phyloP scores from a whole-genome alignment of 2,888 invertebrate species.

The Brachyopa scutellaris region DNA sequence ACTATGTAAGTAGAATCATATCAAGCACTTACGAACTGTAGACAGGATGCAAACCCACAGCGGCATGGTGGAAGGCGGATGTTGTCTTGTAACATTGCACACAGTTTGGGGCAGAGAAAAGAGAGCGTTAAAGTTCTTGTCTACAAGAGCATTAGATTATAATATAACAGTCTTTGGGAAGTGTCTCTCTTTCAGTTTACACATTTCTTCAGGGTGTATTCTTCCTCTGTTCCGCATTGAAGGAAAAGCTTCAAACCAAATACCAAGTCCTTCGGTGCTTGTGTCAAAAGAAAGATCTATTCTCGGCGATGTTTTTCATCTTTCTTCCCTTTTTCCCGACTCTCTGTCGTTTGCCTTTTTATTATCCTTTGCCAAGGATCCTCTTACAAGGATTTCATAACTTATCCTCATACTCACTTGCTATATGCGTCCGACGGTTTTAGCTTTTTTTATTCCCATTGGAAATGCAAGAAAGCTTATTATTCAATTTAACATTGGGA shows the following conservation, averaged over 20 bases:
- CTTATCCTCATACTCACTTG: slow-evolving; percentile 1
- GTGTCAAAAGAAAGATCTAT: slow-evolving; percentile 51
- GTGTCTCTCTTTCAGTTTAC: slow-evolving; percentile 37
- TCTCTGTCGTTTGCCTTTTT: background rate
- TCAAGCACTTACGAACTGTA: slow-evolving; percentile 65
- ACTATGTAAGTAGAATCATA: slow-evolving; percentile 41
- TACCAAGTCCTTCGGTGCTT: slow-evolving; percentile 34
- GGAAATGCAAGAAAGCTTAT: slow-evolving; percentile 52
- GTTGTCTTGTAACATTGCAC: slow-evolving; percentile 44
- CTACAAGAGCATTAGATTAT: slow-evolving; percentile 72
- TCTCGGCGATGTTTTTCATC: slow-evolving; percentile 38
- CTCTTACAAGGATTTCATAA: slow-evolving; percentile 29
- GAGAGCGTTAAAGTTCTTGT: slow-evolving; percentile 67
- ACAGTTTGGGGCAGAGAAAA: slow-evolving; percentile 25
- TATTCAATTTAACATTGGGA: slow-evolving; percentile 66
- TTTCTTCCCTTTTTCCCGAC: background rate
- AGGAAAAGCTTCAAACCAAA: slow-evolving; percentile 47
- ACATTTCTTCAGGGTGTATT: slow-evolving; percentile 21
- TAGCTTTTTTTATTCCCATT: slow-evolving; percentile 34
- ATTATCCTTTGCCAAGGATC: slow-evolving; percentile 32
- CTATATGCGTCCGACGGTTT: slow-evolving; percentile 4
- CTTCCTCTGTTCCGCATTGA: slow-evolving; percentile 26
- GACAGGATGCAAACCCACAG: slow-evolving; percentile 64
- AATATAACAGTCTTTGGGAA: slow-evolving; percentile 53
- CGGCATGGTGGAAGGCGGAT: slow-evolving; percentile 17